A percentile compares a stretch with the other conserved stretches of the same genome.
These are phyloP conservation scores for Spilarctia lutea DNA, from an alignment of 2,888 invertebrate genomes.

Conservation along the genomic window DNA sequence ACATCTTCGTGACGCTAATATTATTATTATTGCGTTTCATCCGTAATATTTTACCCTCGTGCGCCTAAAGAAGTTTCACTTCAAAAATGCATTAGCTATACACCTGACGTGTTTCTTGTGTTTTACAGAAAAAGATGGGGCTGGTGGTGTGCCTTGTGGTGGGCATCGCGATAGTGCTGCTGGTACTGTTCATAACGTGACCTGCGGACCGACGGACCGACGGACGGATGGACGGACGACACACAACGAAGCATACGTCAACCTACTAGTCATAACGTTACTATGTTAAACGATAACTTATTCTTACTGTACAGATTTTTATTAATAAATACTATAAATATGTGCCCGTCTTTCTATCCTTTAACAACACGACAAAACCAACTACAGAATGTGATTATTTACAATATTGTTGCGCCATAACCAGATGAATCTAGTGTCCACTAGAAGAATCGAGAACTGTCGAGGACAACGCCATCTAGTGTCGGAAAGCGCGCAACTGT, in stretches of 20 bases:
- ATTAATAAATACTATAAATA: conserved; percentile 23
- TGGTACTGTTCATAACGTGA: conserved; percentile 72
- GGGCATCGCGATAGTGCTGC: conserved; percentile 72
- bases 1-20: too few species aligned
- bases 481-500: too few species aligned
- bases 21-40: too few species aligned
- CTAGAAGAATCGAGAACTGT: too few species aligned
- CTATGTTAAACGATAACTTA: conserved; percentile 28
- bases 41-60: too few species aligned
- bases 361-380: too few species aligned
- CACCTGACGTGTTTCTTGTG: background rate
- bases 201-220: conserved; percentile 22
- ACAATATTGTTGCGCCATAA: too few species aligned
- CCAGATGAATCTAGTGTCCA: too few species aligned
- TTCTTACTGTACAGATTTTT: conserved; percentile 26
- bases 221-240: background rate
- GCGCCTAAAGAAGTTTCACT: too few species aligned
- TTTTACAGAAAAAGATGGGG: conserved; percentile 76
- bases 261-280: conserved; percentile 28
- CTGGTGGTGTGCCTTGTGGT: conserved; percentile 71
- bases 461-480: too few species aligned
- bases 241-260: conserved; percentile 5
- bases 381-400: too few species aligned
- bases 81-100: background rate
- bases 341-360: background rate